A percentile compares a stretch with the other conserved stretches of the same genome.
phyloP scores from a whole-genome alignment of 2,113 vertebrate species.

The Mustelus asterias region DNA sequence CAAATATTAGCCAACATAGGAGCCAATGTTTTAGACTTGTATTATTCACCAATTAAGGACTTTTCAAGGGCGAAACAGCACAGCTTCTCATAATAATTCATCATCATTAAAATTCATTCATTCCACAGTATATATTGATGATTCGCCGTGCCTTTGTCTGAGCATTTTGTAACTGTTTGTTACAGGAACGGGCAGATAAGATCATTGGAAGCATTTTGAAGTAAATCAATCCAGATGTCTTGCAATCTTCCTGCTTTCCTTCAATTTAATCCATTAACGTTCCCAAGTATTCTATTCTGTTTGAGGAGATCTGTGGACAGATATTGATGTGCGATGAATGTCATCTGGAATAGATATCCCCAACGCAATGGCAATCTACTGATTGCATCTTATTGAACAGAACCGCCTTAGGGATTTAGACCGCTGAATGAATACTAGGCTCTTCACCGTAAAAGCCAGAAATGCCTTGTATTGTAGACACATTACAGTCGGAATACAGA shows the following conservation, averaged over 20 bases:
- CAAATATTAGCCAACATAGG: background rate
- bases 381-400: slow-evolving; percentile 57
- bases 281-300: slow-evolving; percentile 55
- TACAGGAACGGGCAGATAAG: background rate
- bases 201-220: background rate
- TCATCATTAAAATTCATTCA: background rate
- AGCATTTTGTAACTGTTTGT: background rate
- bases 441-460: background rate
- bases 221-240: slow-evolving; percentile 45
- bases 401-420: slow-evolving; percentile 42
- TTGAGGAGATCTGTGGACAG: slow-evolving; percentile 50
- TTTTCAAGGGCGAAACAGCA: background rate
- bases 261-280: slow-evolving; percentile 53
- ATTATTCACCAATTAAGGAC: background rate
- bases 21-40: background rate
- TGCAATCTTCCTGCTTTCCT: slow-evolving; percentile 46
- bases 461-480: background rate
- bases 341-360: slow-evolving; percentile 48
- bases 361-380: slow-evolving; percentile 49
- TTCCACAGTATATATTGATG: background rate
- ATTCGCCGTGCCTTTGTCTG: background rate
- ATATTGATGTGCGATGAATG: slow-evolving; percentile 58
- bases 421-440: slow-evolving; percentile 26
- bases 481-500: slow-evolving; percentile 33
- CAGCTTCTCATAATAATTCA: background rate